Evolutionary conservation across 2,113 vertebrate species (phyloP).

Genomic region (Phrynosoma blainvillii): DNA sequence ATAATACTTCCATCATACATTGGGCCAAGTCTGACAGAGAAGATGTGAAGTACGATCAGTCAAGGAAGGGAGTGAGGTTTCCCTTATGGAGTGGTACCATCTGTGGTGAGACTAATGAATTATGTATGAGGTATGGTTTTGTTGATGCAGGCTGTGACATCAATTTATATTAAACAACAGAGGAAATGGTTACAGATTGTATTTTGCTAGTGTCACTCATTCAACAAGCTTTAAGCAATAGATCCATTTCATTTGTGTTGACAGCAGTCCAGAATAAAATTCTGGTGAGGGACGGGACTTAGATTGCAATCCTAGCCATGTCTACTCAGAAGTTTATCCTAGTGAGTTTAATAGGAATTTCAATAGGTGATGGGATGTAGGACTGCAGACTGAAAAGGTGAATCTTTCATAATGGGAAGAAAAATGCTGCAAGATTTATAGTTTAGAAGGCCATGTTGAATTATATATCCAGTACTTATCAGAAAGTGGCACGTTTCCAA

Average conservation of each 20-base stretch:
- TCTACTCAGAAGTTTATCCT: not conserved
- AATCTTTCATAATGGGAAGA: not conserved
- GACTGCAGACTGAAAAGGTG: not conserved
- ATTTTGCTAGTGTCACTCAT: constrained; percentile 21
- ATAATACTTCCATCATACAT: constrained; percentile 11
- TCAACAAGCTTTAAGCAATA: not conserved
- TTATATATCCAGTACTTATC: not conserved
- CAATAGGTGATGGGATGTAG: not conserved
- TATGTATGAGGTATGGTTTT: constrained; percentile 53
- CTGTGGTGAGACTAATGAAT: constrained; percentile 51
- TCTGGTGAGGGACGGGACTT: not conserved
- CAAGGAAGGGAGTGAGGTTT: constrained; percentile 5
- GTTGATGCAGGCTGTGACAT: constrained; percentile 52
- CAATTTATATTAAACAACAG: constrained; percentile 58
- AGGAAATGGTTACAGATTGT: constrained; percentile 29
- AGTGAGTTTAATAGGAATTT: not conserved
- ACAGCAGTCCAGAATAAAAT: not conserved
- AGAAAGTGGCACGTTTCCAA: not conserved
- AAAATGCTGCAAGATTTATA: not conserved
- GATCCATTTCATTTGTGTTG: not conserved
- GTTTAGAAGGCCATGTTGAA: not conserved
- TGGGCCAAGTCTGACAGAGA: not conserved
- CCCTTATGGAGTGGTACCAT: constrained; percentile 19
- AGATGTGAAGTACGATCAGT: constrained; percentile 8
- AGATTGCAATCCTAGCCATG: not conserved